phyloP scores from a whole-genome alignment of 2,797 vertebrate species.

The Brotula barbata region DNA sequence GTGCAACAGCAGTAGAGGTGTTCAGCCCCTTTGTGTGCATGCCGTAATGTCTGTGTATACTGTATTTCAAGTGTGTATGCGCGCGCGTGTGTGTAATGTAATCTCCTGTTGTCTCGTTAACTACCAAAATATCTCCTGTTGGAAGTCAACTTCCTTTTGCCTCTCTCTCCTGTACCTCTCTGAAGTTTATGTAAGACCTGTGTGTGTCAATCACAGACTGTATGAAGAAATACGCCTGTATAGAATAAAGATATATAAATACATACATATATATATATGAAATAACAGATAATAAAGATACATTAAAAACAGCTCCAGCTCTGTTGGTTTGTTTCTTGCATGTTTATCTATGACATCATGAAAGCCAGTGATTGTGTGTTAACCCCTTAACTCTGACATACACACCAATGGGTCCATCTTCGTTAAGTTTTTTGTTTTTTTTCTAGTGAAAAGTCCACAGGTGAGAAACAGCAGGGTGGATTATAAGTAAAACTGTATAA shows the following conservation, averaged over 20 bases:
- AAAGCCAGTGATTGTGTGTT: too few species aligned
- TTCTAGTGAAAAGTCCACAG: too few species aligned
- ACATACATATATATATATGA: slow-evolving; percentile 72
- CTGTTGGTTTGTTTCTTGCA: slow-evolving; percentile 7
- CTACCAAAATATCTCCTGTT: slow-evolving; percentile 71
- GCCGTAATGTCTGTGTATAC: slow-evolving; percentile 36
- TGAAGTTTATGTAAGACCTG: slow-evolving; percentile 68
- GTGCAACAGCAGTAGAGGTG: slow-evolving; percentile 42
- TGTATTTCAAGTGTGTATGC: slow-evolving; percentile 34
- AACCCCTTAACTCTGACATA: too few species aligned
- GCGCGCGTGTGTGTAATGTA: slow-evolving; percentile 54
- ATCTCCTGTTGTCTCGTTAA: slow-evolving; percentile 68
- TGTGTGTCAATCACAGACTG: slow-evolving; percentile 79
- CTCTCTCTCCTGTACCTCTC: slow-evolving; percentile 68
- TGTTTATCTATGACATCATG: too few species aligned
- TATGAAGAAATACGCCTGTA: slow-evolving; percentile 77
- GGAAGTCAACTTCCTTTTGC: slow-evolving; percentile 59
- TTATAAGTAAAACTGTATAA: too few species aligned
- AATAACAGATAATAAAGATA: slow-evolving; percentile 72
- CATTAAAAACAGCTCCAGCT: slow-evolving; percentile 45
- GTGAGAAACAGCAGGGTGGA: too few species aligned
- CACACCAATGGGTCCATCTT: too few species aligned
- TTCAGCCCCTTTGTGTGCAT: slow-evolving; percentile 55
- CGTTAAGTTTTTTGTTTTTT: too few species aligned
- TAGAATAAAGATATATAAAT: slow-evolving; percentile 78